These are phyloP conservation scores for Eupithecia dodoneata DNA, from an alignment of 2,888 invertebrate species.

Conservation along the genomic window DNA sequence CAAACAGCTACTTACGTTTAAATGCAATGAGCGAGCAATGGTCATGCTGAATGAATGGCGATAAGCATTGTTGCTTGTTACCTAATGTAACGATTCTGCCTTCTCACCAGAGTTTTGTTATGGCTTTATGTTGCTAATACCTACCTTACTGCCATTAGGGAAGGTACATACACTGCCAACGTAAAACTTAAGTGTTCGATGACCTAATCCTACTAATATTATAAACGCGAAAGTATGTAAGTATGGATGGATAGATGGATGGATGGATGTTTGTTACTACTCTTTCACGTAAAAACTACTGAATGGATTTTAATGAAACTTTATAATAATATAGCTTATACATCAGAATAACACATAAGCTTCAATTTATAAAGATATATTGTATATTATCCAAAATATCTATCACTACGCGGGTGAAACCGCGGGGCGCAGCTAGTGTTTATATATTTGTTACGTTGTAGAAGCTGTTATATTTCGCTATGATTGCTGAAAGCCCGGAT, in stretches of 20 bases:
- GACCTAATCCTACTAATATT: too few species aligned
- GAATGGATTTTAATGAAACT: too few species aligned
- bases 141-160: background rate
- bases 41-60: slow-evolving; percentile 40
- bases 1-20: slow-evolving; percentile 19
- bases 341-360: too few species aligned
- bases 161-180: background rate
- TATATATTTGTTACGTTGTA: background rate
- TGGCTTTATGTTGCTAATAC: background rate
- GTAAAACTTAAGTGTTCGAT: background rate
- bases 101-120: background rate
- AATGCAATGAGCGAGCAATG: slow-evolving; percentile 42
- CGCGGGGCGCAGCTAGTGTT: too few species aligned
- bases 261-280: too few species aligned
- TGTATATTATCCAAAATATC: too few species aligned
- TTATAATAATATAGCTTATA: too few species aligned
- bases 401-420: too few species aligned
- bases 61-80: slow-evolving; percentile 27
- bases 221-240: too few species aligned
- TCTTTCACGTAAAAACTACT: too few species aligned
- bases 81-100: slow-evolving; percentile 2
- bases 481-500: background rate
- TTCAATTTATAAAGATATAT: too few species aligned
- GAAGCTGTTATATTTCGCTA: background rate
- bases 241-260: too few species aligned